Percentiles rank a stretch among this genome's conserved stretches.
Conservation (phyloP, 2,797 vertebrate species). For the Poeciliopsis paucimaculata region DNA sequence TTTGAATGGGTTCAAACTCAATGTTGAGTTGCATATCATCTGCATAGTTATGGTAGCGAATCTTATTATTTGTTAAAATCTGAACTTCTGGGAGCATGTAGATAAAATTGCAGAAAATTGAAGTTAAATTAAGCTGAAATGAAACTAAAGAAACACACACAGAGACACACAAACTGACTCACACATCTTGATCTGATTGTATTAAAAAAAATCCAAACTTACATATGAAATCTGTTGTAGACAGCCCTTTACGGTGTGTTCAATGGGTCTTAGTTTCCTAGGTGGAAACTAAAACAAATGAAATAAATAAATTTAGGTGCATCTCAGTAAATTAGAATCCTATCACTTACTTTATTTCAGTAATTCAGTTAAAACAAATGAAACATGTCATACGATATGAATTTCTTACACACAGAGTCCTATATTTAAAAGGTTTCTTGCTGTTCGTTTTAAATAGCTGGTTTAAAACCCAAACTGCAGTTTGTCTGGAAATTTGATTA, state of each 20-base stretch:
- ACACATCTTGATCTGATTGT: not conserved
- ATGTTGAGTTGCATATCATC: not conserved
- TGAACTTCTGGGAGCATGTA: not conserved
- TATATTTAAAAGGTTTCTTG: not conserved
- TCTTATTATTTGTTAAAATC: not conserved
- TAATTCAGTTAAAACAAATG: not conserved
- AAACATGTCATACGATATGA: not conserved
- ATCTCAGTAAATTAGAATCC: not conserved
- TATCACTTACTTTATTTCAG: not conserved
- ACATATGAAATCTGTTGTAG: constrained; percentile 82
- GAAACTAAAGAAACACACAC: not conserved
- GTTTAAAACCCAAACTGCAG: not conserved
- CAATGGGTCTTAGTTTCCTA: constrained; percentile 75
- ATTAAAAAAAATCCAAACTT: constrained; percentile 11
- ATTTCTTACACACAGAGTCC: not conserved
- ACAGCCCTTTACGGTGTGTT: constrained; percentile 70
- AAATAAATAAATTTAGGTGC: not conserved
- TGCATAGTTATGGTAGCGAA: not conserved
- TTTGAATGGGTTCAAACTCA: not conserved
- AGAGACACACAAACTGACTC: not conserved
- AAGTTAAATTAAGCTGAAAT: not conserved
- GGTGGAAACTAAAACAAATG: constrained; percentile 70
- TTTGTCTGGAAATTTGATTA: not conserved
- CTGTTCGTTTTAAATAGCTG: not conserved
- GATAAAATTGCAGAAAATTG: not conserved